Conservation (phyloP, 2,888 invertebrate genomes). For the Cepaea hortensis region DNA sequence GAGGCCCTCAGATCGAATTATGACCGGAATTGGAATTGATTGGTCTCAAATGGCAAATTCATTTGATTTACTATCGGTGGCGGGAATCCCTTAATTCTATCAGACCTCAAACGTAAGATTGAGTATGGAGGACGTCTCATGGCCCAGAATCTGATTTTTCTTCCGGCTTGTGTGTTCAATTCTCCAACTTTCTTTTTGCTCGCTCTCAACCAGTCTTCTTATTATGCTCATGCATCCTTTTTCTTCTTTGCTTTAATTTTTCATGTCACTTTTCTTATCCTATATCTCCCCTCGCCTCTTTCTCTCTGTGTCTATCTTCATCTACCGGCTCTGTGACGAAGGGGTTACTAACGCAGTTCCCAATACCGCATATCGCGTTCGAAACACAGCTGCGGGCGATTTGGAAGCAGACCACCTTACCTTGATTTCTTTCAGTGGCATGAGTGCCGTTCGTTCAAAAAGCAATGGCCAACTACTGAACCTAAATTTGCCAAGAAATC, state of each 20-base stretch:
- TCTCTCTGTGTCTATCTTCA: too few species aligned
- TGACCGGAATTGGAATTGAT: conserved; percentile 56
- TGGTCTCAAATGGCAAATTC: conserved; percentile 57
- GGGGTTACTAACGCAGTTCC: too few species aligned
- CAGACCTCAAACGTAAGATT: conserved; percentile 49
- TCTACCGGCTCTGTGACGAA: too few species aligned
- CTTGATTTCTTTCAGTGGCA: too few species aligned
- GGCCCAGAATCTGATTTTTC: conserved; percentile 1
- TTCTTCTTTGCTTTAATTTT: neutral
- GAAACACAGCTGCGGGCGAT: too few species aligned
- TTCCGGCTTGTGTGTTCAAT: neutral
- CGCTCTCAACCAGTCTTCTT: too few species aligned
- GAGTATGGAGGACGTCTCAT: conserved; percentile 38
- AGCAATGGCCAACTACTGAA: too few species aligned
- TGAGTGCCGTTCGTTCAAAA: too few species aligned
- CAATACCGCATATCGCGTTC: too few species aligned
- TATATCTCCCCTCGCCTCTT: too few species aligned
- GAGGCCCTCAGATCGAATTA: conserved; percentile 54
- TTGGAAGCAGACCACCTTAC: too few species aligned
- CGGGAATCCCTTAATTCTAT: conserved; percentile 47
- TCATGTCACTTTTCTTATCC: neutral
- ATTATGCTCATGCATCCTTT: neutral
- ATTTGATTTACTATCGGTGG: conserved; percentile 52
- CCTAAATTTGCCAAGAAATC: too few species aligned
- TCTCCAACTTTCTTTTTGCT: neutral